These are phyloP conservation scores for Plumapathes pennacea DNA, from an alignment of 92 coral and sea anemone species.

Conservation along the genomic window DNA sequence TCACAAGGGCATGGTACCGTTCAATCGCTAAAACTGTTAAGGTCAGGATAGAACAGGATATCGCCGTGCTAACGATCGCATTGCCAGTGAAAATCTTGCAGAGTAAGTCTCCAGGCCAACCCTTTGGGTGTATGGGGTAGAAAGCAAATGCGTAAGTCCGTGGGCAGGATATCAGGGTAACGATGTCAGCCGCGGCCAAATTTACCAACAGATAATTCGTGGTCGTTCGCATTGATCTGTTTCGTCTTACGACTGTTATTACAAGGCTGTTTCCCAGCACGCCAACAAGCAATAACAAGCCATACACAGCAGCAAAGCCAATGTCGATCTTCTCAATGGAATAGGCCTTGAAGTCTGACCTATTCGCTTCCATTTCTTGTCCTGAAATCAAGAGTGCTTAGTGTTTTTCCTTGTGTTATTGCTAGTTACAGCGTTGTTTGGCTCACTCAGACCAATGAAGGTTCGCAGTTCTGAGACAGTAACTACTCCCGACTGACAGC, in stretches of 20 bases:
- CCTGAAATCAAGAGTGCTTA: too few relatives aligned
- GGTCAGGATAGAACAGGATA: conserved; percentile 56
- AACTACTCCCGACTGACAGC: too few relatives aligned
- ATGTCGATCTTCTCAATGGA: conserved; percentile 34
- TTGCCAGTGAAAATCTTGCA: conserved; percentile 80
- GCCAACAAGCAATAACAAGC: conserved; percentile 36
- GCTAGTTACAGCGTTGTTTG: too few relatives aligned
- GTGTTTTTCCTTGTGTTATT: too few relatives aligned
- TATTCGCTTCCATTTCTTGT: too few relatives aligned
- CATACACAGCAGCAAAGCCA: conserved; percentile 42
- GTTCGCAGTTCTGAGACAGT: too few relatives aligned
- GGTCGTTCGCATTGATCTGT: conserved; percentile 61
- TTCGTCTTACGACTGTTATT: conserved; percentile 47
- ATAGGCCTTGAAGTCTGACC: conserved; percentile 46
- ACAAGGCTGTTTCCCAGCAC: conserved; percentile 52
- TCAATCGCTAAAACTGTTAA: conserved; percentile 62
- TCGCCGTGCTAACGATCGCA: conserved; percentile 55
- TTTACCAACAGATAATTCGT: conserved; percentile 66
- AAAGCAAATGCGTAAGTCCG: conserved; percentile 58
- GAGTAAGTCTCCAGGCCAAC: conserved; percentile 52
- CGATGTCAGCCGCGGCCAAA: conserved; percentile 59
- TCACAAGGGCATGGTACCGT: conserved; percentile 68
- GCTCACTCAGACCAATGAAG: too few relatives aligned
- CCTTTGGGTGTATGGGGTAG: conserved; percentile 56
- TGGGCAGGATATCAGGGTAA: conserved; percentile 59